phyloP scores from a whole-genome alignment of 2,113 vertebrate genomes.

The Halichoeres trimaculatus region DNA sequence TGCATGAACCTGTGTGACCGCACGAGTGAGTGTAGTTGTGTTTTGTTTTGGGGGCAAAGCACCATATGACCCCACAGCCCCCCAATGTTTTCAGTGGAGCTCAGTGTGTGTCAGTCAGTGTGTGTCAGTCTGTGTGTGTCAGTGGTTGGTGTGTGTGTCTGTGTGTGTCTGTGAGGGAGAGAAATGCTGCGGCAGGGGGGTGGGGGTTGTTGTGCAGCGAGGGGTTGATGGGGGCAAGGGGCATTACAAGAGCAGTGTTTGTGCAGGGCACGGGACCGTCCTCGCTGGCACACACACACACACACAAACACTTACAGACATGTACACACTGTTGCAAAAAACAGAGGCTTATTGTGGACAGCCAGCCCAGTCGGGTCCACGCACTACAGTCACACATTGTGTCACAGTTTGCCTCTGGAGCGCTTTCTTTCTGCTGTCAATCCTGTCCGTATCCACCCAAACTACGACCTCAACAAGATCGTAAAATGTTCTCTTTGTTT shows the following conservation, averaged over 20 bases:
- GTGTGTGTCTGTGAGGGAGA: conserved; percentile 8
- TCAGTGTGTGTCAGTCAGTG: conserved; percentile 36
- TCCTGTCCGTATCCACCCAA: not conserved
- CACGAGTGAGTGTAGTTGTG: not conserved
- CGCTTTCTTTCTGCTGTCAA: conserved; percentile 21
- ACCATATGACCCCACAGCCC: conserved; percentile 51
- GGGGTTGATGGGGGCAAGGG: conserved; percentile 59
- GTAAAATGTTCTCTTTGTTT: not conserved
- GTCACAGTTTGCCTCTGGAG: conserved; percentile 42
- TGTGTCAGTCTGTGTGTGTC: conserved; percentile 44
- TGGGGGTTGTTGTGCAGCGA: not conserved
- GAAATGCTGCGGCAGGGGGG: conserved; percentile 20
- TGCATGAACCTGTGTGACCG: not conserved
- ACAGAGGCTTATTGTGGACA: conserved; percentile 80
- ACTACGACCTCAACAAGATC: not conserved
- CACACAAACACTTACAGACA: conserved; percentile 58
- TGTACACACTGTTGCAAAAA: conserved; percentile 58
- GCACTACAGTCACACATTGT: conserved; percentile 73
- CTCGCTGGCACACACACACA: conserved; percentile 59
- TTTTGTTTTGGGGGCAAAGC: not conserved
- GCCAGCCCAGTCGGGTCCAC: conserved; percentile 53
- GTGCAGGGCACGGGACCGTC: conserved; percentile 76
- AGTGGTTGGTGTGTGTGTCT: conserved; percentile 14
- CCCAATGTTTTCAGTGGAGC: conserved; percentile 47
- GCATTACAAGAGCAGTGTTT: conserved; percentile 78